These are phyloP conservation scores for Plecotus auritus DNA, from an alignment of 2,113 vertebrate genomes.

Conservation along the genomic window DNA sequence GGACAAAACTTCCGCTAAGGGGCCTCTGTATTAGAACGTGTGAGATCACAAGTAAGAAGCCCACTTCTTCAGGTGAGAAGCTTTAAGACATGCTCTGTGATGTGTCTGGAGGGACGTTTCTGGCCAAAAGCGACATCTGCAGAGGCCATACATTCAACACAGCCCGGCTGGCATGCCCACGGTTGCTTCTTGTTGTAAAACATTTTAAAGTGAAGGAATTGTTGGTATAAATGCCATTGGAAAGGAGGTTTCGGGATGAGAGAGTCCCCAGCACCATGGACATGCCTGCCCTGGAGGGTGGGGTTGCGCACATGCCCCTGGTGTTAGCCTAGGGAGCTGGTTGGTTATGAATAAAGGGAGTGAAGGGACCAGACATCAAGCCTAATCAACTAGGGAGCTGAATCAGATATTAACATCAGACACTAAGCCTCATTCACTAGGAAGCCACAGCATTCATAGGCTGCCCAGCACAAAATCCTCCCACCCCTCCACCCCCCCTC, in stretches of 20 bases:
- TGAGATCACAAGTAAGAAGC: not conserved
- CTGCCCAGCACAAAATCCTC: not conserved
- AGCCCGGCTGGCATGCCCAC: not conserved
- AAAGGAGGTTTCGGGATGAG: not conserved
- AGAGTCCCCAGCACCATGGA: not conserved
- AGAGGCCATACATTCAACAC: not conserved
- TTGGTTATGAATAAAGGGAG: not conserved
- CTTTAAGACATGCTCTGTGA: not conserved
- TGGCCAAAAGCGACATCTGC: not conserved
- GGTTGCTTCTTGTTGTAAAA: not conserved
- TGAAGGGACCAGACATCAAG: not conserved
- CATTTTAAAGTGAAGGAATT: not conserved
- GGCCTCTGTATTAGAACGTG: not conserved
- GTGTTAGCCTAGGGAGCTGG: not conserved
- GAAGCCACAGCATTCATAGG: not conserved
- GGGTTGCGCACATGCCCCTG: fast-evolving
- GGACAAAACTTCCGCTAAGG: not conserved
- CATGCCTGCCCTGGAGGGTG: fast-evolving
- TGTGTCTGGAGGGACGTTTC: not conserved
- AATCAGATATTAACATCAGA: not conserved
- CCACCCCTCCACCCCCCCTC: not conserved
- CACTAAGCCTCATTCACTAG: not conserved
- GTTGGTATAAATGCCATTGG: not conserved
- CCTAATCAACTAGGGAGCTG: not conserved
- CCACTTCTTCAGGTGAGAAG: not conserved